Base-by-base conservation (phyloP, 2,797 vertebrate genomes). In the Melanotaenia trifasciata region DNA sequence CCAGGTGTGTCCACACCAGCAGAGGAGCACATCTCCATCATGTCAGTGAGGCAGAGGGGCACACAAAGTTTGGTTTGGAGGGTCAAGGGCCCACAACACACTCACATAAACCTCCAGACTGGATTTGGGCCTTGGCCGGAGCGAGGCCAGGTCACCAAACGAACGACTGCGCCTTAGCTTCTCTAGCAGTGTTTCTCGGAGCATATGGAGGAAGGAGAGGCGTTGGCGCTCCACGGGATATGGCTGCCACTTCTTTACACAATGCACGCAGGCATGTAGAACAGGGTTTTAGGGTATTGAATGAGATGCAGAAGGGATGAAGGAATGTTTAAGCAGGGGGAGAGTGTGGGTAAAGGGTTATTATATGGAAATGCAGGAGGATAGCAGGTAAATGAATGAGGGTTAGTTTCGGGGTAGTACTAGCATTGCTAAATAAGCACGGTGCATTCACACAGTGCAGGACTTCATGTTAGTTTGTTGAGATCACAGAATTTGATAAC, bases 41-140 rank as follows among this genome's bases (percentile, higher is more conserved):
- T 58, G 66, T 78, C 56, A 45, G 1, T 10, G 59, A 72, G 51
- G 73, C n/a, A 76, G 50, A 58, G 30, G 18, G 79, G 85, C 83
- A 87, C 70, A 79, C 78, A 60, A 76, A 68, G 43, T 77, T 43
- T 47, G 67, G 56, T 72, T 62, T 77, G 65, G 62, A 67, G 74
- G 76, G 70, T 74, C 13, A 30, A 43, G 67, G 84, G 72, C 72
- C 65, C 81, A 86, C 74, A 24, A 85, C 94, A 92, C 94, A 98
- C 98, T 98, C 98, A 99, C 98, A 93, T 97, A 98, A 86, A 96
- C 95, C 94, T 97, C 96, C 94, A 96, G 96, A 93, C 95, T 96
- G 94, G 96, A 95, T 93, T 94, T 96, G 91, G 97, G 96, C 90
- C 95, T 95, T 89, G 96, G 96, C 90, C 96, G 96, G 82, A 98